These are phyloP conservation scores for Lerema accius DNA, from an alignment of 1,140 invertebrate species.

Conservation along the genomic window DNA sequence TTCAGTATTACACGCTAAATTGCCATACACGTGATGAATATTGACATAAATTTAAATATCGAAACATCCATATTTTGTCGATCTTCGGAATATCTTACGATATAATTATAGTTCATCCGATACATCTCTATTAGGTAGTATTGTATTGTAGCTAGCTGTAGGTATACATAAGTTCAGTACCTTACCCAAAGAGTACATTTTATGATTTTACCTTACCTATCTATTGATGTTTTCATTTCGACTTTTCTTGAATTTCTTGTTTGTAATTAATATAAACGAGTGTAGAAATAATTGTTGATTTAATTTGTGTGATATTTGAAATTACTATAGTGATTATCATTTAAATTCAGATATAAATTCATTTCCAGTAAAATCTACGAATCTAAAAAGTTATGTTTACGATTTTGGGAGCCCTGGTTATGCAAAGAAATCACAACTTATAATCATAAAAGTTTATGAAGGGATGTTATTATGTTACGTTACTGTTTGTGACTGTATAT, in stretches of 20 bases:
- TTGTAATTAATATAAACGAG: slow-evolving; percentile 16
- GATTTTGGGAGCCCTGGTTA: slow-evolving; percentile 47
- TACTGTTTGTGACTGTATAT: slow-evolving; percentile 42
- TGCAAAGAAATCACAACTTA: slow-evolving; percentile 40
- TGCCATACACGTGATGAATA: too few relatives aligned
- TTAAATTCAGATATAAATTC: not conserved
- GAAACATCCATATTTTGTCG: too few relatives aligned
- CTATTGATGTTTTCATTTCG: slow-evolving; percentile 44
- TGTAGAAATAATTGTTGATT: slow-evolving; percentile 11
- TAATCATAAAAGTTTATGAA: slow-evolving; percentile 31
- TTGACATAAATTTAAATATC: too few relatives aligned
- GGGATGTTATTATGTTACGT: slow-evolving; percentile 44
- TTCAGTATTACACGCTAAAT: too few relatives aligned
- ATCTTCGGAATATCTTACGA: too few relatives aligned
- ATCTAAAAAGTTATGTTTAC: slow-evolving; percentile 44
- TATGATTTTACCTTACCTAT: slow-evolving; percentile 13
- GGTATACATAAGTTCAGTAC: too few relatives aligned
- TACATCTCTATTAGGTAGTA: too few relatives aligned
- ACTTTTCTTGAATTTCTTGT: slow-evolving; percentile 45
- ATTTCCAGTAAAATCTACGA: not conserved
- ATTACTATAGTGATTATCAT: not conserved
- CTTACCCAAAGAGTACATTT: too few relatives aligned
- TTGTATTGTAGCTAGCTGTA: too few relatives aligned
- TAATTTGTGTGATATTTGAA: not conserved
- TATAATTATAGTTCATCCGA: too few relatives aligned